Evolutionary conservation across 2,888 invertebrate genomes (phyloP).

Genomic region (Lithophane semibrunnea): DNA sequence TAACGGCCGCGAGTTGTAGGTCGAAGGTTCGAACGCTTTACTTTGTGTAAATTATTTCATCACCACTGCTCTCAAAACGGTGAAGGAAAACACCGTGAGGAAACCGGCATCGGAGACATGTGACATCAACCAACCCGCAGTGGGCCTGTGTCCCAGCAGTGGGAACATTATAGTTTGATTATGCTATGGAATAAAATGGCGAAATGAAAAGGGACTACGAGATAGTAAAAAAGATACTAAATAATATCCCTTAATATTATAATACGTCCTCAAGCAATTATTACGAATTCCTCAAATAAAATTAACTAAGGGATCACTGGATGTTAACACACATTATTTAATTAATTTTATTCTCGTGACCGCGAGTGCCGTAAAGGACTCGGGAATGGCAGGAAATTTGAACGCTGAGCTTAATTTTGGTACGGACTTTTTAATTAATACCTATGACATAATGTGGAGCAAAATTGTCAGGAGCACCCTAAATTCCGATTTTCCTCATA

Average conservation of each 20-base stretch:
- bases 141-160: no score
- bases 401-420: slow-evolving; percentile 40
- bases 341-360: slow-evolving; percentile 51
- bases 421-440: slow-evolving; percentile 45
- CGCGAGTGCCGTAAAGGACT: slow-evolving; percentile 43
- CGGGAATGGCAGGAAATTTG: slow-evolving; percentile 34
- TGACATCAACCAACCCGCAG: no score
- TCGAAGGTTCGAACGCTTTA: no score
- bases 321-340: slow-evolving; percentile 59
- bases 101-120: no score
- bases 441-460: slow-evolving; percentile 13
- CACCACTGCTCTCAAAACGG: no score
- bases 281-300: slow-evolving; percentile 26
- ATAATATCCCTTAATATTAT: slow-evolving; percentile 12
- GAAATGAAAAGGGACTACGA: neutral
- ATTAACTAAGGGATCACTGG: slow-evolving; percentile 46
- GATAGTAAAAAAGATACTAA: slow-evolving; percentile 1
- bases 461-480: neutral
- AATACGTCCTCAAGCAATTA: slow-evolving; percentile 15
- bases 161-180: no score
- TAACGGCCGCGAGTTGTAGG: no score
- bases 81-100: no score
- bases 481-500: neutral
- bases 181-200: neutral
- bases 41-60: no score